phyloP scores from a whole-genome alignment of 2,888 invertebrate genomes.

The Trichogramma evanescens region DNA sequence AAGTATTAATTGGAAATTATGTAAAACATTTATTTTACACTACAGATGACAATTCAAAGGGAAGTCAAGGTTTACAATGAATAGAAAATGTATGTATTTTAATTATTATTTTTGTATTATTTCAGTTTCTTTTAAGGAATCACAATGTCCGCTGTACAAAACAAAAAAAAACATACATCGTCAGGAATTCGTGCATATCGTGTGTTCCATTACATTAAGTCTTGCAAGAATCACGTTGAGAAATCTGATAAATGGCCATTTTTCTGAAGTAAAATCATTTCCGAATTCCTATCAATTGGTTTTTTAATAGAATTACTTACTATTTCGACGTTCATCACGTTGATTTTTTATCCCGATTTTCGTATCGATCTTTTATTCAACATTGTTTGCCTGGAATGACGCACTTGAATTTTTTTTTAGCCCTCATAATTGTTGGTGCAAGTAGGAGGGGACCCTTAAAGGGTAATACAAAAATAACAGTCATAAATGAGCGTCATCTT shows the following conservation, averaged over 20 bases:
- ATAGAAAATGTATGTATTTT: too few species aligned
- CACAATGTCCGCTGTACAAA: conserved; percentile 46
- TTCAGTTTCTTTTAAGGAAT: conserved; percentile 37
- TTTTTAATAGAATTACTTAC: conserved; percentile 5
- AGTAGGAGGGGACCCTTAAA: conserved; percentile 32
- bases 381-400: too few species aligned
- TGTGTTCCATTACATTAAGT: conserved; percentile 24
- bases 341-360: conserved; percentile 20
- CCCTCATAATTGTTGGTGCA: not conserved
- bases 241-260: not conserved
- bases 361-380: conserved; percentile 16
- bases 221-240: conserved; percentile 1
- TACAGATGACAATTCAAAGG: too few species aligned
- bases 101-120: conserved; percentile 36
- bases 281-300: conserved; percentile 4
- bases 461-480: conserved; percentile 47
- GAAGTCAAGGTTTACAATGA: too few species aligned
- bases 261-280: conserved; percentile 1
- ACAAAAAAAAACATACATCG: conserved; percentile 43
- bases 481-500: conserved; percentile 36
- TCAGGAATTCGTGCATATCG: conserved; percentile 36
- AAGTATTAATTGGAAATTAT: too few species aligned
- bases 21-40: too few species aligned
- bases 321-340: conserved; percentile 5
- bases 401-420: too few species aligned